Conservation (phyloP, 2,797 vertebrate species). For the Monodelphis domestica region DNA sequence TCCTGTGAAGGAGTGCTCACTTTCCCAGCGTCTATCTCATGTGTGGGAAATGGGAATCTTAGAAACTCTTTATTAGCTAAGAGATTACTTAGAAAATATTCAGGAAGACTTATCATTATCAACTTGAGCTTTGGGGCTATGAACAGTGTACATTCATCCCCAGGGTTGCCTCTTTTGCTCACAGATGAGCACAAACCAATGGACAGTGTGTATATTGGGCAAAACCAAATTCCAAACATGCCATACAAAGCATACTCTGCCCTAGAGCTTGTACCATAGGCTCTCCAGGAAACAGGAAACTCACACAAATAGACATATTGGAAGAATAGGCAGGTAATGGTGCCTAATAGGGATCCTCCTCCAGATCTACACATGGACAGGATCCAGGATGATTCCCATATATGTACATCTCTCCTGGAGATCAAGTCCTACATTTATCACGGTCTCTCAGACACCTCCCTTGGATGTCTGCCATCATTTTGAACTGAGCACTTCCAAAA, state of each 20-base stretch:
- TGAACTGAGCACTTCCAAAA: not conserved
- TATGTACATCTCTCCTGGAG: not conserved
- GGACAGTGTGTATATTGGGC: too few species aligned
- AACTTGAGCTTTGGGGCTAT: not conserved
- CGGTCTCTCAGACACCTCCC: not conserved
- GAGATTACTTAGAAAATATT: not conserved
- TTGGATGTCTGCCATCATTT: not conserved
- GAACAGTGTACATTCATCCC: not conserved
- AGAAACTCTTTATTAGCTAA: not conserved
- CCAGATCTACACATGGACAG: not conserved
- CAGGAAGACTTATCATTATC: not conserved
- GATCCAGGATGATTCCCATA: not conserved
- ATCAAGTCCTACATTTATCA: not conserved
- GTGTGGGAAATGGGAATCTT: not conserved
- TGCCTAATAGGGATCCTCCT: not conserved
- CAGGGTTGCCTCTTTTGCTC: not conserved
- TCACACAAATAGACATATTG: not conserved
- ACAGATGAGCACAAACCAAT: not conserved
- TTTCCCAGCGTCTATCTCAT: not conserved
- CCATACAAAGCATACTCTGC: not conserved
- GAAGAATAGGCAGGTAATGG: not conserved
- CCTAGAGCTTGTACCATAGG: not conserved
- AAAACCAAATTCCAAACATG: not conserved
- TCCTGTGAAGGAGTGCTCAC: not conserved
- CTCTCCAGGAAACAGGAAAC: not conserved